These are phyloP conservation scores for Pollimyrus isidori DNA, from an alignment of 2,113 vertebrate species.

Conservation along the genomic window DNA sequence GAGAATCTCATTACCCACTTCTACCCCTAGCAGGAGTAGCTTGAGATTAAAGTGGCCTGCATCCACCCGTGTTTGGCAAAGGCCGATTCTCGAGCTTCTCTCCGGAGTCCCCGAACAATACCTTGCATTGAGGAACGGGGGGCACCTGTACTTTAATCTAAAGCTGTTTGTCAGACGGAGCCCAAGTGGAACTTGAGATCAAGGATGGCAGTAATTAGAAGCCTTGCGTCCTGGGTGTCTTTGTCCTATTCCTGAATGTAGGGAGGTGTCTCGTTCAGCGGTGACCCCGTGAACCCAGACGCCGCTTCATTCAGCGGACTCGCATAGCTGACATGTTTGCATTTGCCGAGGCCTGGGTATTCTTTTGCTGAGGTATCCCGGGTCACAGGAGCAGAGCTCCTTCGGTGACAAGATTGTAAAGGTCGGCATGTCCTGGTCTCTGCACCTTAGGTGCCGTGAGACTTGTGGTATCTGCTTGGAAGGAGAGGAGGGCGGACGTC, in stretches of 20 bases:
- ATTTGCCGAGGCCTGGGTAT: neutral
- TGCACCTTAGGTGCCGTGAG: neutral
- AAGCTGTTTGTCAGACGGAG: neutral
- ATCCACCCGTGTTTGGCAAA: conserved; percentile 17
- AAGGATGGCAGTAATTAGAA: neutral
- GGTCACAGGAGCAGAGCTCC: neutral
- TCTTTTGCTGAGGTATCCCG: neutral
- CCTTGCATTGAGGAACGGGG: conserved; percentile 32
- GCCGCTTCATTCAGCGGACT: neutral
- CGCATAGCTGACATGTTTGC: neutral
- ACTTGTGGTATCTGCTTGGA: neutral
- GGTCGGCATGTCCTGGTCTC: neutral
- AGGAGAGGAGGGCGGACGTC: neutral
- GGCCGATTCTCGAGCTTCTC: conserved; percentile 22
- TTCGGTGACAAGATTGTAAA: neutral
- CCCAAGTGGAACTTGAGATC: neutral
- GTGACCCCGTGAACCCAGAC: neutral
- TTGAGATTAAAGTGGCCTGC: conserved; percentile 1
- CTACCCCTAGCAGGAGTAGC: neutral
- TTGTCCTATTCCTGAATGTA: neutral
- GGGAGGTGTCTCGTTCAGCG: neutral
- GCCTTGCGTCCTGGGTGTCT: neutral
- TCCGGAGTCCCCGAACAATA: conserved; percentile 12
- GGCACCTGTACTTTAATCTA: neutral
- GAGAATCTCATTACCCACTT: neutral